Percentiles rank a stretch among this genome's conserved stretches.
Conservation (phyloP, 37 sponge, comb jelly and placozoan species). For the Petrosia ficiformis region DNA sequence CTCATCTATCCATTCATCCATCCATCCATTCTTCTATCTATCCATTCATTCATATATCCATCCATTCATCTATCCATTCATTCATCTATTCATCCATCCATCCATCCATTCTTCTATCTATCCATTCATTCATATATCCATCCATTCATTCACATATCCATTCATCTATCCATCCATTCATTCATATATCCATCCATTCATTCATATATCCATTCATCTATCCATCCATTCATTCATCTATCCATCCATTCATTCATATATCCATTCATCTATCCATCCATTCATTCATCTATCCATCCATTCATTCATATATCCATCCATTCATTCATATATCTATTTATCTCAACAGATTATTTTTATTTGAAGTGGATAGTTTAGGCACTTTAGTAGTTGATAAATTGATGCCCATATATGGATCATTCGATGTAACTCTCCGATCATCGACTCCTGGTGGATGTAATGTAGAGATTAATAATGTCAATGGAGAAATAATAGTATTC, state of each 20-base stretch:
- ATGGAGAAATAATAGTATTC: conserved; percentile 21
- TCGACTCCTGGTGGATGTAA: neutral
- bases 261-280: neutral
- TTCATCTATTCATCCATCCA: too few species aligned
- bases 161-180: too few species aligned
- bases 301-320: neutral
- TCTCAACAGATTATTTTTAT: neutral
- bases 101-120: neutral
- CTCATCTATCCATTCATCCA: neutral
- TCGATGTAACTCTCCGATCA: neutral
- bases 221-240: neutral
- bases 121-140: neutral
- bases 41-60: neutral
- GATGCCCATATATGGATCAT: neutral
- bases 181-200: neutral
- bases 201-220: neutral
- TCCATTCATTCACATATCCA: too few species aligned
- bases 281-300: conserved; percentile 6
- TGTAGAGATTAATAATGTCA: conserved; percentile 1
- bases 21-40: conserved; percentile 7
- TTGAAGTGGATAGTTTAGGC: neutral
- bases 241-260: neutral
- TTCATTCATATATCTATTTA: conserved; percentile 4
- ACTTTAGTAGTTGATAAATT: neutral
- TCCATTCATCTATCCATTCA: neutral